phyloP scores from a whole-genome alignment of 1,140 invertebrate genomes.

The Ceratina japonica region DNA sequence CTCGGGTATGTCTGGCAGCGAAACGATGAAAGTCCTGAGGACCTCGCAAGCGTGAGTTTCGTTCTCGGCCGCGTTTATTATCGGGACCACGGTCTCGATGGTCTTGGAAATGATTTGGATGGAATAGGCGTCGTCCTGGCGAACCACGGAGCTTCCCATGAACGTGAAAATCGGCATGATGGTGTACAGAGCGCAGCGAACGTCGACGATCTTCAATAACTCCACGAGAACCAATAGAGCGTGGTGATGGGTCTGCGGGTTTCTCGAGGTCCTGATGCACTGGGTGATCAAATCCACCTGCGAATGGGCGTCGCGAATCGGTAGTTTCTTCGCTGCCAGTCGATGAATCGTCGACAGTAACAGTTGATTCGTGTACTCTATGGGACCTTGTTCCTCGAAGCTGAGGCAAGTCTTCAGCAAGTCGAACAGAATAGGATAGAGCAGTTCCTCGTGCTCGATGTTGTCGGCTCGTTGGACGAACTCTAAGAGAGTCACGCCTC shows the following conservation, averaged over 20 bases:
- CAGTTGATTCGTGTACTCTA: conserved; percentile 94
- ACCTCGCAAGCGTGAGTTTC: conserved; percentile 81
- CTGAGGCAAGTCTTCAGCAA: conserved; percentile 89
- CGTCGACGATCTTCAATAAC: conserved; percentile 81
- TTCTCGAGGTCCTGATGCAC: conserved; percentile 92
- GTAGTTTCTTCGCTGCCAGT: conserved; percentile 78
- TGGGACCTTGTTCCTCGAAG: conserved; percentile 89
- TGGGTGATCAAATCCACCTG: conserved; percentile 92
- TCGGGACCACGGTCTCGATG: conserved; percentile 93
- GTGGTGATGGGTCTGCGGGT: conserved; percentile 96
- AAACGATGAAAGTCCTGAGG: conserved; percentile 93
- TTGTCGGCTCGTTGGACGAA: conserved; percentile 92
- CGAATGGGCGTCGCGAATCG: conserved; percentile 82
- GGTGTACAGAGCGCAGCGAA: conserved; percentile 92
- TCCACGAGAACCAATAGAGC: conserved; percentile 87
- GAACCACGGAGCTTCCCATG: conserved; percentile 93
- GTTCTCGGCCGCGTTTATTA: conserved; percentile 83
- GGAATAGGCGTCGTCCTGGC: conserved; percentile 96
- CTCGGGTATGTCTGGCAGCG: conserved; percentile 92
- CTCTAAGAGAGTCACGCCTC: conserved; percentile 89
- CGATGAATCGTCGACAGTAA: conserved; percentile 89
- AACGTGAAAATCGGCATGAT: conserved; percentile 98
- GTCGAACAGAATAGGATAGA: conserved; percentile 89
- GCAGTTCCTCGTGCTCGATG: conserved; percentile 81
- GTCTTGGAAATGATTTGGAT: conserved; percentile 95